Conservation (phyloP, 1,140 invertebrate species). For the Polypedilum vanderplanki region DNA sequence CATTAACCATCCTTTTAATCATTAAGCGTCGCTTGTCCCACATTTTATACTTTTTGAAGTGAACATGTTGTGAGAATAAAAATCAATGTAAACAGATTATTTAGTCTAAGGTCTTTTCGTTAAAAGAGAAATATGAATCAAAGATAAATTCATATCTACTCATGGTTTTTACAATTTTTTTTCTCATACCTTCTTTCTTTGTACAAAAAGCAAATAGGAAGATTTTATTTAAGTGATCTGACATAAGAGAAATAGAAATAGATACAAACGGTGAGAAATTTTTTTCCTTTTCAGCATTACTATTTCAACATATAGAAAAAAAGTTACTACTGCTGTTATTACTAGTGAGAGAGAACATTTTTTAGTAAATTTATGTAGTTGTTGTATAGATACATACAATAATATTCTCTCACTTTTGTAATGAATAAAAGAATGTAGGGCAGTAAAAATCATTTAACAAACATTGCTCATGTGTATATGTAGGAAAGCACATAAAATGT, state of each 20-base stretch:
- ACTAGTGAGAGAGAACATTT: too few relatives aligned
- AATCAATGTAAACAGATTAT: too few relatives aligned
- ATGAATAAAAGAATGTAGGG: not conserved
- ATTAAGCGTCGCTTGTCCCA: not conserved
- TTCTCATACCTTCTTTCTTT: not conserved
- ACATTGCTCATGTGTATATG: not conserved
- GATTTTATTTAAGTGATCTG: not conserved
- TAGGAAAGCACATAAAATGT: not conserved
- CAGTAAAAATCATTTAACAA: slow-evolving; percentile 3
- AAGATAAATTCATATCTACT: too few relatives aligned
- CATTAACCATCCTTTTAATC: not conserved
- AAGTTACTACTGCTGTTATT: not conserved
- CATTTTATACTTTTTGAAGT: too few relatives aligned
- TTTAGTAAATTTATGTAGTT: not conserved
- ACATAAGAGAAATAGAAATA: not conserved
- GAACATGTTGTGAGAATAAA: too few relatives aligned
- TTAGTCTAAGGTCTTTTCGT: too few relatives aligned
- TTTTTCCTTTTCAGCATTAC: not conserved
- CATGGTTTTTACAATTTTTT: too few relatives aligned
- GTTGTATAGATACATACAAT: not conserved
- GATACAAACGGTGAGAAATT: not conserved
- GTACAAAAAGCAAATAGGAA: not conserved
- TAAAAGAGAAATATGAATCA: too few relatives aligned
- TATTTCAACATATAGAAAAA: not conserved
- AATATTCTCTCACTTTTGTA: not conserved